Base-by-base conservation (phyloP, 2,888 invertebrate genomes). In the Carcina quercana region DNA sequence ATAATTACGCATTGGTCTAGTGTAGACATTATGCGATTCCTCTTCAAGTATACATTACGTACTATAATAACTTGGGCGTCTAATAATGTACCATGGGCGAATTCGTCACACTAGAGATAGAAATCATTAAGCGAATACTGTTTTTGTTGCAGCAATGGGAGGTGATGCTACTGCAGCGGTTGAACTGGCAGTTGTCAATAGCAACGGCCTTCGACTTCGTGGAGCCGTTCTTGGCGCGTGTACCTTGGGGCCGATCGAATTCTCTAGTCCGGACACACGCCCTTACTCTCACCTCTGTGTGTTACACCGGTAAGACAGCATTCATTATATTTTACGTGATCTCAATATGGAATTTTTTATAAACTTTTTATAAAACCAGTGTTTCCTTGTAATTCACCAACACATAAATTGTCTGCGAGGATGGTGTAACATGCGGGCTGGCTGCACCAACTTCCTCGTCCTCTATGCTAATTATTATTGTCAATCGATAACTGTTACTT, bases 191-290 rank as follows among this genome's bases (percentile, higher is more conserved):
- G 72, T 80, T 93, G 46, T 89, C 90, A 15, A 87, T 91, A 15
- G 87, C 93, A 32, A 94, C 94, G 1, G 91, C 92, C 5, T 91
- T 90, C 70, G 94, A 94, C 75, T 94, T 92, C 75, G 87, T 94
- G 55, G 93, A 94, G 63, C 93, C 92, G 53, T 86, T 94, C 48
- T 78, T 93, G 41, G 88, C 89, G 49, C 82, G 92, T 49, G 73
- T 80, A 42, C 70, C 86, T 11, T 89, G 89, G 87, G 86, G 87
- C 37, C 80, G 86, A 34, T 71, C 86, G 30, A 87, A 87, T 47
- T 75, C 86, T 28, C 75, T 89, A 26, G 85, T 93, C 22, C 86
- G 92, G 47, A 83, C 89, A 41, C 93, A 93, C 60, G 89, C 93
- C 28, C 88, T 91, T 54, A 92, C 92, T 3, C 87, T 93, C 54